Conservation (phyloP, 2,113 vertebrate species). For the Theropithecus gelada region DNA sequence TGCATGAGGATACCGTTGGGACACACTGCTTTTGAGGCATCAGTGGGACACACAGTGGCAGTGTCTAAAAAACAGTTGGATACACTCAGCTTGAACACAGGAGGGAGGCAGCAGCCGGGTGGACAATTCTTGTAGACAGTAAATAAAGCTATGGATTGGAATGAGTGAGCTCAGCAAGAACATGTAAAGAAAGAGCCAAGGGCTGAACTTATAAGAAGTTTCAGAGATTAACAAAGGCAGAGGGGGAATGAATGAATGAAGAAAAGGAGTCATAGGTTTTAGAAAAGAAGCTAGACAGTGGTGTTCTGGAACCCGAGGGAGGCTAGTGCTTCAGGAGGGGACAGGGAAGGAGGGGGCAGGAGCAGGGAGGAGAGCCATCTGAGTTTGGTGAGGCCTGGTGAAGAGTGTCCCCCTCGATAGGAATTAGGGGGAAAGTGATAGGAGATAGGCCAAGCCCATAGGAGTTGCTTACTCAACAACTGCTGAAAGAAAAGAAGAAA, state of each 20-base stretch:
- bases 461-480: background rate
- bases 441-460: background rate
- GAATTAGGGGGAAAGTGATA: rapidly evolving
- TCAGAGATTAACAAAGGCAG: background rate
- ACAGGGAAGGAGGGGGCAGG: no score
- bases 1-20: background rate
- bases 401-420: background rate
- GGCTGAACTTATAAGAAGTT: background rate
- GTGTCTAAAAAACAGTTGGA: background rate
- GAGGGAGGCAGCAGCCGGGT: background rate
- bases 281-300: background rate
- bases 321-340: background rate
- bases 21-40: background rate
- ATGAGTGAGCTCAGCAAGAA: background rate
- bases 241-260: no score
- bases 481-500: background rate
- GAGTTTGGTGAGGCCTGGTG: background rate
- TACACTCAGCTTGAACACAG: no score
- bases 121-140: rapidly evolving
- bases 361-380: background rate
- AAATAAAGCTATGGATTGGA: background rate
- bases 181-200: background rate
- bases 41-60: background rate
- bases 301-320: background rate
- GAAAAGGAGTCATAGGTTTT: background rate